phyloP scores from a whole-genome alignment of 2,113 vertebrate species.

The Mustelus asterias region DNA sequence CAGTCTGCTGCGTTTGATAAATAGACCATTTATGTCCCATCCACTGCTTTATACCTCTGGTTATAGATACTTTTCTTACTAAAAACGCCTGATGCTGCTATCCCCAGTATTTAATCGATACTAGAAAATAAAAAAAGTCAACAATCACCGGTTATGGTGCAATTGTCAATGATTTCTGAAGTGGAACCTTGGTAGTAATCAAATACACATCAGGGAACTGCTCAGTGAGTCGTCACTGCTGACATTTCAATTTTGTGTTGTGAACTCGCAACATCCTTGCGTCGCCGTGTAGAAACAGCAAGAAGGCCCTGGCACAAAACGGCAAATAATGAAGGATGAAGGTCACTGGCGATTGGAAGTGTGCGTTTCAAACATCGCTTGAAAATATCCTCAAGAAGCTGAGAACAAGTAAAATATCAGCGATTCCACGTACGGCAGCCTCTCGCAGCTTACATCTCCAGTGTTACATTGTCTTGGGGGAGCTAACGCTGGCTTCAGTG shows the following conservation, averaged over 20 bases:
- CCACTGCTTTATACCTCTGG: neutral
- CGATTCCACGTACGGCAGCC: no score
- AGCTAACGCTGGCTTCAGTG: neutral
- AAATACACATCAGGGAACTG: no score
- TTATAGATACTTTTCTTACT: neutral
- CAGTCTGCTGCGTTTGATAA: neutral
- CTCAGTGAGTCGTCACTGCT: neutral
- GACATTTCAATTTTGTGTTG: neutral
- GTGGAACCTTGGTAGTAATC: neutral
- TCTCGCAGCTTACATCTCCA: neutral
- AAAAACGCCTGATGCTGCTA: neutral
- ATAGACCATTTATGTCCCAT: neutral
- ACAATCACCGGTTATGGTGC: neutral
- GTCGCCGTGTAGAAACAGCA: neutral
- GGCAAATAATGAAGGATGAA: neutral
- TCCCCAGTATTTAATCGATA: neutral
- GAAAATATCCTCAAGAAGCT: neutral
- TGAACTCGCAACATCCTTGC: neutral
- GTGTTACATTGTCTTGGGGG: neutral
- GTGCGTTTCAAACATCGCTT: neutral
- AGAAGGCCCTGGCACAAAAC: neutral
- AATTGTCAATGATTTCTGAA: neutral
- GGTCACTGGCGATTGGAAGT: neutral
- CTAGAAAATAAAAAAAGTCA: slow-evolving; percentile 3
- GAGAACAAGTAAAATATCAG: neutral